Evolutionary conservation across 2,888 invertebrate genomes (phyloP), one percentile per base, ranked within the genome.

Genomic region (Dasypogon diadema): DNA sequence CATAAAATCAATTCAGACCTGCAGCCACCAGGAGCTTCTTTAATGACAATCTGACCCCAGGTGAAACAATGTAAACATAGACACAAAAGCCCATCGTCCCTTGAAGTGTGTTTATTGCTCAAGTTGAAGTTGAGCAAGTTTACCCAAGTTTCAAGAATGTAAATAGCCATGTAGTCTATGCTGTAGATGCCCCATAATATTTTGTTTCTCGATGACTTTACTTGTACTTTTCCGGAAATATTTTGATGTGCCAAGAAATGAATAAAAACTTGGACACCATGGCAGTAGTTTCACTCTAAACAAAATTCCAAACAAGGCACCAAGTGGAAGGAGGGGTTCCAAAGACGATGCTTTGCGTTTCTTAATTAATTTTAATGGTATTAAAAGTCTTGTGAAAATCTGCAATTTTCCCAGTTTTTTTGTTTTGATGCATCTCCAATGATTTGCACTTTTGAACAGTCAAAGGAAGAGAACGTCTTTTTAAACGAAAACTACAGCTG

Each of bases 11-110:
- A 37, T 18, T 37, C 14, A 60, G 16, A 24, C 58, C 51, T 16
- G 34, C 6, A 60, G 8, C 12, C 16, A 21, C 14, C 60, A 60
- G 60, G 8, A 60, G 60, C 60, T 42, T n/a, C 60, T 60, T 37
- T 60, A 58, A 34, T 60, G 37, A 60, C 60, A 60, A 37, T 60
- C 26, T 60, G 60, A 60, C 60, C 60, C 16, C 37, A 60, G 60
- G 21, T 60, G 60, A 60, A 37, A 34, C 37, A 60, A 60, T 60
- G 37, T 60, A 60, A 3, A 42, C 42, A 6, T 2, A 42, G 60
- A 58, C 18, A 34, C 37, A 37, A 60, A 37, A 60, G 60, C 60
- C 60, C 60, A 34, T 37, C 18, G 21, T 34, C 37, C 26, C 37
- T 26, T 34, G n/a, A 42, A 42, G 60, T 37, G 26, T 37, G 60